A percentile compares a stretch with the other conserved stretches of the same genome.
phyloP scores from a whole-genome alignment of 2,113 vertebrate genomes.

The Hystrix brachyura region DNA sequence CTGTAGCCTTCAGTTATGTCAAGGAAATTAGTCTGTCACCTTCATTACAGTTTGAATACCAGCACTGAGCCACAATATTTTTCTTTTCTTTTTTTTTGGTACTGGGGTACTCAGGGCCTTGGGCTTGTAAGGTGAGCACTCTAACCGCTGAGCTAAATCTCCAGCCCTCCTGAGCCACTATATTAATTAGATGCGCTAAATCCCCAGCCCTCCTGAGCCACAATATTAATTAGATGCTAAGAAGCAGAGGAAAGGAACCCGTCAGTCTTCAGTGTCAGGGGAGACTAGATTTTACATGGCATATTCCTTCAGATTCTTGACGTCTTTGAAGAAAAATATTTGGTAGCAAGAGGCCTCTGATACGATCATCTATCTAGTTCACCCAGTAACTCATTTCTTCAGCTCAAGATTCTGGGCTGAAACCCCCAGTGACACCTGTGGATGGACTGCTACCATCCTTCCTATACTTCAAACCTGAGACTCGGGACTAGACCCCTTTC shows the following conservation, averaged over 20 bases:
- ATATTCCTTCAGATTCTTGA: background rate
- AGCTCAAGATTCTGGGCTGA: background rate
- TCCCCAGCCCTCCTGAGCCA: background rate
- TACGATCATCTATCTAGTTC: background rate
- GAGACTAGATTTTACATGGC: constrained; percentile 13
- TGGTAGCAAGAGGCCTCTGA: background rate
- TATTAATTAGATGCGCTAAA: background rate
- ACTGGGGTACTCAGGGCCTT: too few relatives aligned
- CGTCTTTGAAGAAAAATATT: background rate
- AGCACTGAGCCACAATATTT: background rate
- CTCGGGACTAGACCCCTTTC: background rate
- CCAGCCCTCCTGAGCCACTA: background rate
- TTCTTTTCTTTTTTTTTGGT: too few relatives aligned
- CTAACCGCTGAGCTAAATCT: too few relatives aligned
- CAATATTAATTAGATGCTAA: background rate
- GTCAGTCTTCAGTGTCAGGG: background rate
- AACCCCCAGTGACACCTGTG: background rate
- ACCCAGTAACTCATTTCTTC: background rate
- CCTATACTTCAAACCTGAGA: background rate
- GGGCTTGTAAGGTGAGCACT: too few relatives aligned
- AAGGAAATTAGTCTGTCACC: background rate
- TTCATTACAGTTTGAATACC: background rate
- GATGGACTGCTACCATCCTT: background rate
- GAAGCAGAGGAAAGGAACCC: background rate
- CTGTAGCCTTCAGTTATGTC: background rate